A percentile compares a stretch with the other conserved stretches of the same genome.
These are phyloP conservation scores for Epinephelus malabaricus DNA, from an alignment of 2,797 vertebrate species.

Conservation along the genomic window DNA sequence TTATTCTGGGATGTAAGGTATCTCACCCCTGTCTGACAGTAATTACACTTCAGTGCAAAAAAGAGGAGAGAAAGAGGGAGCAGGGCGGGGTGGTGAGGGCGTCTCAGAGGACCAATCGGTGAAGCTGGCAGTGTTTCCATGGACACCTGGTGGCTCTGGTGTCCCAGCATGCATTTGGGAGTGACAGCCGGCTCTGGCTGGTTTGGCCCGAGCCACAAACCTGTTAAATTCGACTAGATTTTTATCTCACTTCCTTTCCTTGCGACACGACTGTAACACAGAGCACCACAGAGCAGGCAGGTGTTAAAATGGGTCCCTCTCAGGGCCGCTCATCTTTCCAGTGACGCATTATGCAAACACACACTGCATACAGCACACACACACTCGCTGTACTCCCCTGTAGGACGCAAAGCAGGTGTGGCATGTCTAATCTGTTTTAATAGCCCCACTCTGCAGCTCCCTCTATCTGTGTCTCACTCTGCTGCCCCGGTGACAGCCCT, in stretches of 20 bases:
- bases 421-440: conserved; percentile 83
- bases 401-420: conserved; percentile 72
- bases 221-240: conserved; percentile 40
- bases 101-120: conserved; percentile 80
- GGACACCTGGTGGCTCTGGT: conserved; percentile 78
- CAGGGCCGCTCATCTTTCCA: conserved; percentile 42
- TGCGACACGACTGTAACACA: conserved; percentile 2
- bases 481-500: conserved; percentile 88
- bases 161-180: conserved; percentile 74
- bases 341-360: conserved; percentile 25
- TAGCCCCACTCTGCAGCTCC: conserved; percentile 57
- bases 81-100: conserved; percentile 22
- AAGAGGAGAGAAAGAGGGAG: conserved; percentile 35
- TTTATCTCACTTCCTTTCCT: conserved; percentile 13
- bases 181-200: conserved; percentile 70
- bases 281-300: conserved; percentile 56
- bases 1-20: conserved; percentile 28
- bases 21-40: conserved; percentile 64
- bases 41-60: conserved; percentile 75
- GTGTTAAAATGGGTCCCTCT: conserved; percentile 57
- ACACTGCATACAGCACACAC: neutral
- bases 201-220: conserved; percentile 54
- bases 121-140: conserved; percentile 76
- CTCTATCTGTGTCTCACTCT: conserved; percentile 80
- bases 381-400: neutral